These are phyloP conservation scores for Ceriagrion tenellum DNA, from an alignment of 2,888 invertebrate species.

Conservation along the genomic window DNA sequence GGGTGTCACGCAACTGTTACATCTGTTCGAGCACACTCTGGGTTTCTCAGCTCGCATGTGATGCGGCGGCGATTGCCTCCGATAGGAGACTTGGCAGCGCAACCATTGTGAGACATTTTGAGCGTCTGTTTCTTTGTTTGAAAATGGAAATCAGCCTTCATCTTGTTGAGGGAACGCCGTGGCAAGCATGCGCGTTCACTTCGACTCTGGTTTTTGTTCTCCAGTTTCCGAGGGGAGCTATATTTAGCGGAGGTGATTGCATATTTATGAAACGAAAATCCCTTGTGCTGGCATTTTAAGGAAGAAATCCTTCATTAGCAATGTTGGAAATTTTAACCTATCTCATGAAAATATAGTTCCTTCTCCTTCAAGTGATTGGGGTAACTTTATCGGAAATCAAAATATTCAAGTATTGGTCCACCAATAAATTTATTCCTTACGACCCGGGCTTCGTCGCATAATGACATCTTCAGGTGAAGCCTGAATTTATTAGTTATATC, in stretches of 20 bases:
- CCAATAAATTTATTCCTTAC: no score
- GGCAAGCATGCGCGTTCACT: background rate
- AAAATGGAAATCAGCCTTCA: background rate
- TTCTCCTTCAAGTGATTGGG: no score
- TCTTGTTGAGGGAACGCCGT: background rate
- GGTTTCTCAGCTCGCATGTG: background rate
- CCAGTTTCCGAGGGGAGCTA: background rate
- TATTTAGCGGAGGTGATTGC: background rate
- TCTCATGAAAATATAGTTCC: no score
- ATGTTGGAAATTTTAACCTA: no score
- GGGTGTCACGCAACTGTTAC: background rate
- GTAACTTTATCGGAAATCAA: no score
- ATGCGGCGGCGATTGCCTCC: background rate
- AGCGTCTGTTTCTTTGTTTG: slow-evolving; percentile 15
- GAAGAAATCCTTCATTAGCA: no score
- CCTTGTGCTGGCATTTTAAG: no score
- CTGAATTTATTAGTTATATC: no score
- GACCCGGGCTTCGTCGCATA: no score
- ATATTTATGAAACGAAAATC: no score
- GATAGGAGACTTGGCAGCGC: background rate
- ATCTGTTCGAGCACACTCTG: background rate
- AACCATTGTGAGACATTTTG: background rate
- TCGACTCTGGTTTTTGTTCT: background rate
- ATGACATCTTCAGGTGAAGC: no score
- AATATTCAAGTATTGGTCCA: no score